Evolutionary conservation across 2,888 invertebrate species (phyloP), one percentile per base, ranked within the genome.

Genomic region (Heliconius hortense): DNA sequence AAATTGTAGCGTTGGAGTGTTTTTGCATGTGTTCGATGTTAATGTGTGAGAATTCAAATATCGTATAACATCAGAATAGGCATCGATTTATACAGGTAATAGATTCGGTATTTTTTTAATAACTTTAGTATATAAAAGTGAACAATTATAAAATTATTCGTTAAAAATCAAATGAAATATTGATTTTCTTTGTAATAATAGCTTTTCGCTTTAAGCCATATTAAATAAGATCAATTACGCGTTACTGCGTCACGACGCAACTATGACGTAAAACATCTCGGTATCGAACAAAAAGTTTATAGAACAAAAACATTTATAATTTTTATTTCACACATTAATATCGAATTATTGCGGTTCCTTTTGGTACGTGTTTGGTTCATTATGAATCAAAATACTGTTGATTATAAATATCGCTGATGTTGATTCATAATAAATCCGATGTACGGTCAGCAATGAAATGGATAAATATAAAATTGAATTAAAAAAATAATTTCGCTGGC

Each of bases 401-500:
- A 18, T 24, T 60, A 26, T 26, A 13, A 4, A 60, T 26, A 60
- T 70, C 56, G 21, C 13, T 64, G 18, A 64, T 75, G 64, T 77
- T 60, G 72, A 72, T 73, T 73, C 60, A 26, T 74, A 43, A 72
- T 74, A 76, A 62, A 75, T 64, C 39, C 15, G 69, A 35, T 74
- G 77, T 77, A 77, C 64, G 48, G 64, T 66, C 74, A 76, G 73
- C 75, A 72, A 62, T 68, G 62, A 60, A 73, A 74, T 69, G 31
- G 28, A 48, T 31, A 31, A 66, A 66, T 66, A 70, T 59, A 71
- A 56, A 31, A 63, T 60, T 26, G 48, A 69, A 56, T 35, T 15
- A n/a, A 26, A 21, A 72, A 48, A 72, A 64, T 63, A 26, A 74
- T 79, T 67, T 63, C 72, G 77, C 76, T 75, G 78, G 72, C 77